Evolutionary conservation across 1,140 invertebrate genomes (phyloP), one percentile per base, ranked within the genome.

Genomic region (Stegodyphus dumicola): DNA sequence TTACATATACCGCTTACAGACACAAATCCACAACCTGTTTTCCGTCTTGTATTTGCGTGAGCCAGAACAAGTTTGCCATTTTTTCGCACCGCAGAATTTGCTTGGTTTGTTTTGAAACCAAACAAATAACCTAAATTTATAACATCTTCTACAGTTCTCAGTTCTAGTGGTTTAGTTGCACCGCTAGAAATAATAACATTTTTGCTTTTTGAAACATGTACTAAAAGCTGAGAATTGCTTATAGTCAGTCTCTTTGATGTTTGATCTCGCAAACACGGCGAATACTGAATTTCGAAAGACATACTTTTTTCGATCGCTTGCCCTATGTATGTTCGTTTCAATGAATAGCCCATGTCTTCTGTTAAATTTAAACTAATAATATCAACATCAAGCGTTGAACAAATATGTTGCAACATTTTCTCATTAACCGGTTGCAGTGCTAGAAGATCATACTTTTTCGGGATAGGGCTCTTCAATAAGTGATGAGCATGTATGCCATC

Each of bases 391-490:
- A 87, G 77, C 33, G 53, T 66, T 9, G 84, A 84, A 17, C 77
- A 76, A n/a, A 87, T 65, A 69, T 80, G 56, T 18, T 83, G 84
- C 1, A 88, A 54, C 18, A 86, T 75, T 33, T 84, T 75, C 17
- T 77, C 70, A 52, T 67, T 71, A 5, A 86, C 71, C 51, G 87
- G 87, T 71, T 71, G 74, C n/a, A 88, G 33, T 17, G 87, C 87
- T 9, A 88, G 33, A n/a, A 88, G 48, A 48, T 88, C 88, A 74
- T 88, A 88, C 56, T 88, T 87, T 69, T 87, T 87, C 13, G 73
- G 74, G 7, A 81, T 10, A 15, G 86, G 78, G 33, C 17, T 52
- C 51, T 65, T 78, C 10, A 79, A 49, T 53, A 86, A 56, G 53
- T 79, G 70, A 73, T 86, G 85, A 51, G 10, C 17, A 15, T 86